Evolutionary conservation across 2,113 vertebrate genomes (phyloP).

Genomic region (Ochotona curzoniae): DNA sequence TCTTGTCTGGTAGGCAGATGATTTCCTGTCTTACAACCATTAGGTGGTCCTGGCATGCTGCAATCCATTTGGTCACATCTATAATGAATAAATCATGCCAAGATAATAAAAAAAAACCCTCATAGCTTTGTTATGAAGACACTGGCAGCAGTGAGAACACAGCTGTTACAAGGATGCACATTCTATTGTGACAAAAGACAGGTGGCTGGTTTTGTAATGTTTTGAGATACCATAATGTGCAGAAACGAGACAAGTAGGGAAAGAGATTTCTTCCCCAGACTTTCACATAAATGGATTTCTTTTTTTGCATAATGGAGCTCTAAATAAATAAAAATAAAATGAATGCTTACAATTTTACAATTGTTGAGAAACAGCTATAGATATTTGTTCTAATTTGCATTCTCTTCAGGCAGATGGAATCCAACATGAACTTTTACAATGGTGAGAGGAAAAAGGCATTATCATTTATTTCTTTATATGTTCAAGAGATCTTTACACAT

Average conservation of each 20-base stretch:
- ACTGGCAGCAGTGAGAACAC: neutral
- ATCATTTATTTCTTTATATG: neutral
- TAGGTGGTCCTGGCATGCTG: neutral
- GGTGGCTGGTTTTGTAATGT: neutral
- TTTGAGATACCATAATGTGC: neutral
- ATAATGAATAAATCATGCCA: neutral
- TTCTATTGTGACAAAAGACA: conserved; percentile 57
- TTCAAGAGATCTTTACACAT: neutral
- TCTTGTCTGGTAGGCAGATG: conserved; percentile 14
- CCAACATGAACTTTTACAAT: neutral
- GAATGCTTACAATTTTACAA: neutral
- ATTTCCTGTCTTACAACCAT: conserved; percentile 2
- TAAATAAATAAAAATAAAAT: conserved; percentile 49
- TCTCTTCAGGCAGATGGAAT: conserved; percentile 35
- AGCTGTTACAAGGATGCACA: neutral
- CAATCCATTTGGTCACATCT: neutral
- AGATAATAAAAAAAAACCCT: neutral
- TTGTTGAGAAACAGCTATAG: neutral
- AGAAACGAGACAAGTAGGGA: neutral
- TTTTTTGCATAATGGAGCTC: neutral
- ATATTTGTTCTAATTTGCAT: neutral
- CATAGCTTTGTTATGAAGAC: neutral
- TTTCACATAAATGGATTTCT: neutral
- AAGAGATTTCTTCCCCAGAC: neutral
- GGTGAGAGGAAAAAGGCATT: neutral